Evolutionary conservation across 2,113 vertebrate genomes (phyloP), one percentile per base, ranked within the genome.

Genomic region (Ondatra zibethicus): DNA sequence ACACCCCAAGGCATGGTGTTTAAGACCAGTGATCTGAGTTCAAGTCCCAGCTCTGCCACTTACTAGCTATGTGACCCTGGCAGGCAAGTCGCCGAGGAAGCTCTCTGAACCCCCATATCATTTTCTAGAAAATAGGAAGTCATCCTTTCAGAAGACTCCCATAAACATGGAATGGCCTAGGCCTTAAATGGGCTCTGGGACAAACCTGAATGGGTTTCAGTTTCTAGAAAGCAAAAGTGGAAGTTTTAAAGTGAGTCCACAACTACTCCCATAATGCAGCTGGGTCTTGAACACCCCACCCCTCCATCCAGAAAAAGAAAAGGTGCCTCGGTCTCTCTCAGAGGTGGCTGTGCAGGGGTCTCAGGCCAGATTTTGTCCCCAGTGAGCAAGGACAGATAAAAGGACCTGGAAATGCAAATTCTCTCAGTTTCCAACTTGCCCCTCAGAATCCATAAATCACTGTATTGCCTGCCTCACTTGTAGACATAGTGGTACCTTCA

Each of bases 111-210:
- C 58, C 82, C 77, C 76, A 61, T 36, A 27, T 42, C 23, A 70
- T 91, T 93, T 91, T 88, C 87, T 78, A 68, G 3, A 72, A 82
- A 93, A 65, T 23, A 92, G 52, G 31, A n/a, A 88, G 10, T 36
- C 93, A n/a, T 45, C 9, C 25, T 72, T 50, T 36, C 36, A 78
- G 66, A 95, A 72, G 29, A 88, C 45, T 39, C 13, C 82, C 42
- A 17, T 66, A 73, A 70, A 81, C 80, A 47, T 9, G 25, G 36
- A 73, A 23, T 6, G 14, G 66, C 66, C 42, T 47, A 23, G 52
- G 66, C 55, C 42, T 5, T 3, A 27, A 80, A 82, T 29, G 75
- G 82, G 33, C 68, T 70, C 52, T 66, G 52, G 39, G 27, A 31
- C 14, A 89, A 88, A 66, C 84, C 31, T 9, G 5, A 86, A 65